phyloP scores from a whole-genome alignment of 2,113 vertebrate species.

The Chloroceryle aenea region DNA sequence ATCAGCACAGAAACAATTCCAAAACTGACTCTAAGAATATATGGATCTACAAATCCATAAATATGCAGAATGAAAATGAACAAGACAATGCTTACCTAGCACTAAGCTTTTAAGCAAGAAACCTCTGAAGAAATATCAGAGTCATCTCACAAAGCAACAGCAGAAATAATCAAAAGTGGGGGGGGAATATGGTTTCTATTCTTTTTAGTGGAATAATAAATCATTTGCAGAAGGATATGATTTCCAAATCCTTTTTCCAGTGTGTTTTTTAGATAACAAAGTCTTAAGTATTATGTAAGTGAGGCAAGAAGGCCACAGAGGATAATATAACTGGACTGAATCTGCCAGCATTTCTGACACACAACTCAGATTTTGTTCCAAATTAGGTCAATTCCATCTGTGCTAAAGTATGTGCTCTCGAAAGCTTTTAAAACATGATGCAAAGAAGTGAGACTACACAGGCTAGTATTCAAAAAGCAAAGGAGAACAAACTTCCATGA shows the following conservation, averaged over 20 bases:
- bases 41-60: not conserved
- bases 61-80: not conserved
- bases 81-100: not conserved
- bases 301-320: not conserved
- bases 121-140: not conserved
- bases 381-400: not conserved
- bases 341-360: not conserved
- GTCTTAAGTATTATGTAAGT: not conserved
- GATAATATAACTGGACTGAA: not conserved
- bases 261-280: not conserved
- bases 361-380: not conserved
- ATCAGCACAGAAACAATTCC: not conserved
- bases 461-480: not conserved
- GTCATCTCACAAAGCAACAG: not conserved
- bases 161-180: not conserved
- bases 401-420: not conserved
- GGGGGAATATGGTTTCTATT: not conserved
- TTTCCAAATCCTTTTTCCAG: not conserved
- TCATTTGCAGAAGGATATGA: not conserved
- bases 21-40: not conserved
- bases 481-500: not conserved
- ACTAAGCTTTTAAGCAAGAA: not conserved
- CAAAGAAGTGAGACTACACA: not conserved
- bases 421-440: not conserved
- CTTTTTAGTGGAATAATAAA: not conserved